Conservation (phyloP, 2,113 vertebrate species). For the Campylorhamphus procurvoides region DNA sequence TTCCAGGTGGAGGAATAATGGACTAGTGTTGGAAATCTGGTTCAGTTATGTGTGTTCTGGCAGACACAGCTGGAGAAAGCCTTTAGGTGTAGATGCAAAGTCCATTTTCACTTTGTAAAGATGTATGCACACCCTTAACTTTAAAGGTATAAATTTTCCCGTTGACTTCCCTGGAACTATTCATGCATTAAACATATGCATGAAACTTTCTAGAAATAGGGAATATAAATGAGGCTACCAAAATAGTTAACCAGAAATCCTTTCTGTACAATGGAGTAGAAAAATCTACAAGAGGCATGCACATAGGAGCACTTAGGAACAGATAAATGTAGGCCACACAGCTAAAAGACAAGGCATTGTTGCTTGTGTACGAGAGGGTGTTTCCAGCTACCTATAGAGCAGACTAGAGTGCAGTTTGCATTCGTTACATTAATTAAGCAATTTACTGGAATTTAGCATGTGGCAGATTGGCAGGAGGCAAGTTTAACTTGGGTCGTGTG, state of each 20-base stretch:
- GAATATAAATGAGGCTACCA: slow-evolving; percentile 50
- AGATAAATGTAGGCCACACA: background rate
- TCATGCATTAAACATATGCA: slow-evolving; percentile 48
- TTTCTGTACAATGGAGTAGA: slow-evolving; percentile 7
- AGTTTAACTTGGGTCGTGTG: background rate
- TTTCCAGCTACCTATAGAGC: slow-evolving; percentile 2
- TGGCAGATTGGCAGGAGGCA: slow-evolving; percentile 38
- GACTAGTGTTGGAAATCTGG: background rate
- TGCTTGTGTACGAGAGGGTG: background rate
- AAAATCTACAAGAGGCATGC: background rate
- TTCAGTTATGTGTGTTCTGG: background rate
- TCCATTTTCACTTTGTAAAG: slow-evolving; percentile 26
- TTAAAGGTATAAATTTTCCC: slow-evolving; percentile 17
- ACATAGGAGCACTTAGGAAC: background rate
- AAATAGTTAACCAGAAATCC: slow-evolving; percentile 49
- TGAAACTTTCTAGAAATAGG: slow-evolving; percentile 32
- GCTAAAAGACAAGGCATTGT: background rate
- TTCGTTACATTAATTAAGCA: slow-evolving; percentile 2
- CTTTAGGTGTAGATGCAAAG: background rate
- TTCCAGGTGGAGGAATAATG: background rate
- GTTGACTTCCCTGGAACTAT: slow-evolving; percentile 4
- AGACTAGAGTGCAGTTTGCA: slow-evolving; percentile 20
- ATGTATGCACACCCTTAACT: slow-evolving; percentile 10
- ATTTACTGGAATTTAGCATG: slow-evolving; percentile 39
- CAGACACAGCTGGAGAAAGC: slow-evolving; percentile 7